Evolutionary conservation across 1,140 invertebrate species (phyloP), one percentile per base, ranked within the genome.

Genomic region (Megathymus violae): DNA sequence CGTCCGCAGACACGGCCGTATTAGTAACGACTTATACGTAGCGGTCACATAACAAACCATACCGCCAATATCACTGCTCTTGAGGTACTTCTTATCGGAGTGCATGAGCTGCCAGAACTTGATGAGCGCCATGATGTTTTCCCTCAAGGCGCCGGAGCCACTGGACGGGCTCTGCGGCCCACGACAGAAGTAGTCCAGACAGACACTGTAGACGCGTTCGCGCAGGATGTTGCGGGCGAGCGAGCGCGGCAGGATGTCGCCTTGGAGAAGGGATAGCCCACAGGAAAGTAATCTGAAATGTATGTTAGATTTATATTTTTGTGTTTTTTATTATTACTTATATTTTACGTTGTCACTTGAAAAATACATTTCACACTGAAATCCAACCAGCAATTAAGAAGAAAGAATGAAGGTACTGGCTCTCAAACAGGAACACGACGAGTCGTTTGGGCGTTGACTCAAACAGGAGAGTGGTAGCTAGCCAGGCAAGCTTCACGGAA

Each of bases 91-190:
- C 89, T 98, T 99, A 81, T 99, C 99, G 4, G 97, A 96, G 87
- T 98, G 97, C 94, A 99, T 95, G 7, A 95, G 94, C 80, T 98
- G 96, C 98, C 98, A 99, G 86, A 99, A 99, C 67, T 96, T 95
- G 15, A 99, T 94, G n/a, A 99, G 82, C 1, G 95, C 95, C 15
- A 94, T 93, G 52, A 99, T 97, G 78, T 99, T 98, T 73, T 99
- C 97, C 27, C 96, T 88, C 6, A 99, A 85, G 3, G 96, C 94
- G 1, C 94, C 93, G 0, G 93, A 76, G 72, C 94, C 92, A 75
- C 98, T 97, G 0, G 95, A 95, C 0, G 99, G 98, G 72, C 95
- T 97, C 51, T 95, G 95, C 13, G 96, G 94, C 1, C 95, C 94
- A 3, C 96, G 93, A 73, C 97, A 98, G 88, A 99, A 99, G 83